phyloP scores from a whole-genome alignment of 1,140 invertebrate species.

The Zaprionus africanus region DNA sequence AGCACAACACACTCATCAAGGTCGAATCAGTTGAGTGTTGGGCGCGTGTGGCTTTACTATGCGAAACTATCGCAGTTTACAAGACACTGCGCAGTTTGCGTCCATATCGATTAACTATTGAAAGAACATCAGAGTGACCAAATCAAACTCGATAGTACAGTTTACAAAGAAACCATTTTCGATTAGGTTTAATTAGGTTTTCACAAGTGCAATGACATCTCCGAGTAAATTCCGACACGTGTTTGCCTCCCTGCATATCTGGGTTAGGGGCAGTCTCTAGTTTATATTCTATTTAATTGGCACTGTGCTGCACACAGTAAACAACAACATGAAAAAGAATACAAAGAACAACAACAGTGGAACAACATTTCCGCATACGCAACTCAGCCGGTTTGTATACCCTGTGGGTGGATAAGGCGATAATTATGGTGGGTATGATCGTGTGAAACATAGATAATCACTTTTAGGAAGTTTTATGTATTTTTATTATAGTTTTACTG shows the following conservation, averaged over 20 bases:
- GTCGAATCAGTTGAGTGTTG: constrained; percentile 71
- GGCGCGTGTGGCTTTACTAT: constrained; percentile 39
- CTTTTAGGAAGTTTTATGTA: neutral
- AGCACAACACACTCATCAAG: constrained; percentile 56
- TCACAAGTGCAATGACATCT: neutral
- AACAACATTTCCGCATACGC: constrained; percentile 42
- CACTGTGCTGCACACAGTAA: constrained; percentile 21
- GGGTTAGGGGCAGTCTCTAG: neutral
- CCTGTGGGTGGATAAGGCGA: neutral
- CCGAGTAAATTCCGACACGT: neutral
- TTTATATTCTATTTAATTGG: constrained; percentile 20
- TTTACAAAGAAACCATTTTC: neutral
- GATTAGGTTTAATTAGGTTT: neutral
- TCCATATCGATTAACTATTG: neutral
- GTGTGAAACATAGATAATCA: neutral
- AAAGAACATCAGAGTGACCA: neutral
- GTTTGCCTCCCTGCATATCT: constrained; percentile 12
- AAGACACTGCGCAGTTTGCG: constrained; percentile 27
- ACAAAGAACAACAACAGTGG: constrained; percentile 15
- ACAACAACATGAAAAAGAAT: constrained; percentile 19
- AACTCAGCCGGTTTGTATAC: constrained; percentile 33
- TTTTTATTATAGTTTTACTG: too few species aligned
- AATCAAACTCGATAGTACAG: neutral
- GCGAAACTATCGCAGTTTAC: constrained; percentile 18
- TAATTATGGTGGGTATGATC: neutral